Conservation (phyloP, 2,888 invertebrate genomes). For the Hipparchia sbordonii region DNA sequence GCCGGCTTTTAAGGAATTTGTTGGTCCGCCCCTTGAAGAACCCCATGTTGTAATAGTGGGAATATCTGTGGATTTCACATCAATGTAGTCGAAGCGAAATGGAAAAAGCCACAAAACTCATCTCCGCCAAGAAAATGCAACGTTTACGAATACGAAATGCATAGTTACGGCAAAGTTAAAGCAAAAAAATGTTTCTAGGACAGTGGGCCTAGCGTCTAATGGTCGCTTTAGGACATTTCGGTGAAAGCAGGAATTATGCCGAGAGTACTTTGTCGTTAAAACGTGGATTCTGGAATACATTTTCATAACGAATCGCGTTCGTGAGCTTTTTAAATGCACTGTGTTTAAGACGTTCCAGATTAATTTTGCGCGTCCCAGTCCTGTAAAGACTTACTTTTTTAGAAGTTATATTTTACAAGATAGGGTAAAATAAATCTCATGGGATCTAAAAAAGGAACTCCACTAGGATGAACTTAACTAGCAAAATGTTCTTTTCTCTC, state of each 20-base stretch:
- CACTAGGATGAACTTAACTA: no score
- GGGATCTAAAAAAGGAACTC: no score
- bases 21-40: no score
- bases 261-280: slow-evolving; percentile 14
- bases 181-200: slow-evolving; percentile 30
- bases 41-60: not conserved
- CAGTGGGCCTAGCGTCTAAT: slow-evolving; percentile 30
- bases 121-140: slow-evolving; percentile 40
- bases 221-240: slow-evolving; percentile 32
- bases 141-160: slow-evolving; percentile 28
- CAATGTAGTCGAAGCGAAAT: slow-evolving; percentile 1
- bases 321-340: not conserved
- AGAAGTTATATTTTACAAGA: no score
- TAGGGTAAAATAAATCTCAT: no score
- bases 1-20: no score
- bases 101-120: slow-evolving; percentile 28
- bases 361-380: no score
- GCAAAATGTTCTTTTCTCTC: no score
- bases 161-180: slow-evolving; percentile 19
- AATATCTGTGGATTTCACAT: not conserved
- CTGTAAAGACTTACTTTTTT: no score
- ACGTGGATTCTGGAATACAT: slow-evolving; percentile 23
- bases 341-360: no score
- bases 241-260: slow-evolving; percentile 29
- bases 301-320: slow-evolving; percentile 30